A percentile compares a stretch with the other conserved stretches of the same genome.
Conservation (phyloP, 2,797 vertebrate species). For the Mus spretus region DNA sequence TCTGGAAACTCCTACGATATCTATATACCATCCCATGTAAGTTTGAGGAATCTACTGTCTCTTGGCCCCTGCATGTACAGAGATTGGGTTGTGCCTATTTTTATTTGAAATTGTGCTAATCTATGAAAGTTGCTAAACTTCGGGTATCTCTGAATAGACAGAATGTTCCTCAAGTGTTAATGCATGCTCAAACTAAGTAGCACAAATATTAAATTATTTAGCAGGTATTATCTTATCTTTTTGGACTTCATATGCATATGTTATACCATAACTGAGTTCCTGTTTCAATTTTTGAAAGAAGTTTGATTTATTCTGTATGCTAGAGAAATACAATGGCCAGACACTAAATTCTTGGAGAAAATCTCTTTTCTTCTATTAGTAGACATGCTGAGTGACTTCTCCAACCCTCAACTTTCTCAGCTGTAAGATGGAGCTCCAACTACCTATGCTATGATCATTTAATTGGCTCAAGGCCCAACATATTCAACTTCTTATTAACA, state of each 20-base stretch:
- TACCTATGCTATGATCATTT: not conserved
- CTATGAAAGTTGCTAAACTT: not conserved
- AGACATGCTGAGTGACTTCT: not conserved
- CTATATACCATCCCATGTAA: constrained; percentile 98
- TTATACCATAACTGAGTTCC: not conserved
- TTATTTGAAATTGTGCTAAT: not conserved
- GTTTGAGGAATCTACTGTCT: constrained; percentile 75
- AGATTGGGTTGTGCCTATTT: not conserved
- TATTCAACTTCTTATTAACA: not conserved
- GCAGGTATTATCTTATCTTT: constrained; percentile 1
- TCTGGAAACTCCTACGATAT: constrained; percentile 99
- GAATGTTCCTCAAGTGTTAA: constrained; percentile 41
- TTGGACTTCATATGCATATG: constrained; percentile 37
- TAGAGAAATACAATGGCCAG: not conserved
- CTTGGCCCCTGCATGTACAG: not conserved
- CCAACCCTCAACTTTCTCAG: not conserved
- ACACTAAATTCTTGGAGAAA: constrained; percentile 3
- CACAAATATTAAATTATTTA: constrained; percentile 10
- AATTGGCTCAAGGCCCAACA: not conserved
- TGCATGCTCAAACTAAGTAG: not conserved
- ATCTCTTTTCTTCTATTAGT: not conserved
- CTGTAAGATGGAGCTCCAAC: constrained; percentile 35
- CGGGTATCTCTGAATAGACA: not conserved
- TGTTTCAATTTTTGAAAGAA: constrained; percentile 36
- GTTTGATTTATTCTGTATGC: not conserved